A percentile compares a stretch with the other conserved stretches of the same genome.
Evolutionary conservation across 2,888 invertebrate genomes (phyloP).

Genomic region (Candidula unifasciata): DNA sequence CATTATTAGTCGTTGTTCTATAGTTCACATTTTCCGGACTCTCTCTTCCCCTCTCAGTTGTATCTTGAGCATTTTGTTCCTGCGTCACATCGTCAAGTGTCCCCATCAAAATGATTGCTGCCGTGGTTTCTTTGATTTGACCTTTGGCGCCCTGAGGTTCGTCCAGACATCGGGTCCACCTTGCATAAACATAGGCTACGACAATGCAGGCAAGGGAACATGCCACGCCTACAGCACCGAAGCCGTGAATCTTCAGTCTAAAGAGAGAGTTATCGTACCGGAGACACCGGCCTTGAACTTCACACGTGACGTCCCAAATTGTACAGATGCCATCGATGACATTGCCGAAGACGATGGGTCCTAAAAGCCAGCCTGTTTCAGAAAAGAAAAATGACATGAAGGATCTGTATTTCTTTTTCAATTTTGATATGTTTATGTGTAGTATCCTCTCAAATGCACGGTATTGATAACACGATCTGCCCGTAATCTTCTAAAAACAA

Average conservation of each 20-base stretch:
- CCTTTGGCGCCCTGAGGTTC: background rate
- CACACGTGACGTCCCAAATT: slow-evolving; percentile 39
- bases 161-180: slow-evolving; percentile 42
- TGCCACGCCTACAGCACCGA: background rate
- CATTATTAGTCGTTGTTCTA: too few relatives aligned
- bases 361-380: slow-evolving; percentile 44
- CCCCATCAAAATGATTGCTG: background rate
- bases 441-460: too few relatives aligned
- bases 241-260: slow-evolving; percentile 41
- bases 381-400: background rate
- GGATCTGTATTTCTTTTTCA: too few relatives aligned
- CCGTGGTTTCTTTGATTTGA: background rate
- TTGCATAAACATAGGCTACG: slow-evolving; percentile 38
- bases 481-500: too few relatives aligned
- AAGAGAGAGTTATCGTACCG: slow-evolving; percentile 45
- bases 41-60: background rate
- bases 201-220: background rate
- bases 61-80: background rate
- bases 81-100: background rate
- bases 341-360: slow-evolving; percentile 42
- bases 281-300: slow-evolving; percentile 41
- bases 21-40: background rate
- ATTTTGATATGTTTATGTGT: too few relatives aligned
- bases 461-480: too few relatives aligned
- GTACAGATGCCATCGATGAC: slow-evolving; percentile 46